Evolutionary conservation across 2,797 vertebrate genomes (phyloP).

Genomic region (Lutjanus argentimaculatus): DNA sequence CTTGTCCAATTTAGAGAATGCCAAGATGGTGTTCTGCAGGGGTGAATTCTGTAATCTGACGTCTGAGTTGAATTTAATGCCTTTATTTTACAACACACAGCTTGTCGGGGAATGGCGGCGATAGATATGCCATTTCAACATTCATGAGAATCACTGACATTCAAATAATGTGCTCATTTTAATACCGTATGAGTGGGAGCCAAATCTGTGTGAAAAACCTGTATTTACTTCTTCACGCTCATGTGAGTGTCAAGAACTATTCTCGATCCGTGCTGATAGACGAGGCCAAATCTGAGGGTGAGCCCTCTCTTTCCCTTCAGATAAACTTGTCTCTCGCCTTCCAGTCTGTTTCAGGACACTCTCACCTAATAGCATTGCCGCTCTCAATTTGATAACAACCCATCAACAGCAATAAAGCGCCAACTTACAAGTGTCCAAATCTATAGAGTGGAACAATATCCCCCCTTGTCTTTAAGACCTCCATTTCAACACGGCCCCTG

Average conservation of each 20-base stretch:
- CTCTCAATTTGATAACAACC: conserved; percentile 70
- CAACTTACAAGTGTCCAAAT: conserved; percentile 62
- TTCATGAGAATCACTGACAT: conserved; percentile 88
- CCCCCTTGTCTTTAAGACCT: conserved; percentile 74
- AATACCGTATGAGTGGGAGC: conserved; percentile 72
- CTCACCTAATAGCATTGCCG: conserved; percentile 44
- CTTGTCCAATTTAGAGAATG: conserved; percentile 88
- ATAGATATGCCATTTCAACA: conserved; percentile 84
- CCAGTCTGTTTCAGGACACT: conserved; percentile 26
- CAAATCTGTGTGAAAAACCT: conserved; percentile 67
- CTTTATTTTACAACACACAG: conserved; percentile 75
- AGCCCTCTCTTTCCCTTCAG: conserved; percentile 14
- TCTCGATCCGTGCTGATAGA: conserved; percentile 50
- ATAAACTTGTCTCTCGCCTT: conserved; percentile 11
- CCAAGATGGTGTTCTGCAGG: conserved; percentile 79
- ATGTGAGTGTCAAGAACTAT: conserved; percentile 52
- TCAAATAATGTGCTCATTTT: conserved; percentile 85
- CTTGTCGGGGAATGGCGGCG: conserved; percentile 77
- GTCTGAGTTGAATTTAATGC: conserved; percentile 81
- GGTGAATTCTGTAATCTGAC: conserved; percentile 84
- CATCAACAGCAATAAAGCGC: conserved; percentile 74
- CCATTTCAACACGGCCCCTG: conserved; percentile 64
- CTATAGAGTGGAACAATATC: conserved; percentile 65
- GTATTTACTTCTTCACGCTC: conserved; percentile 61
- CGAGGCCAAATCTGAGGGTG: conserved; percentile 35